phyloP scores from a whole-genome alignment of 1,140 invertebrate species.

The Drosophila obscura region DNA sequence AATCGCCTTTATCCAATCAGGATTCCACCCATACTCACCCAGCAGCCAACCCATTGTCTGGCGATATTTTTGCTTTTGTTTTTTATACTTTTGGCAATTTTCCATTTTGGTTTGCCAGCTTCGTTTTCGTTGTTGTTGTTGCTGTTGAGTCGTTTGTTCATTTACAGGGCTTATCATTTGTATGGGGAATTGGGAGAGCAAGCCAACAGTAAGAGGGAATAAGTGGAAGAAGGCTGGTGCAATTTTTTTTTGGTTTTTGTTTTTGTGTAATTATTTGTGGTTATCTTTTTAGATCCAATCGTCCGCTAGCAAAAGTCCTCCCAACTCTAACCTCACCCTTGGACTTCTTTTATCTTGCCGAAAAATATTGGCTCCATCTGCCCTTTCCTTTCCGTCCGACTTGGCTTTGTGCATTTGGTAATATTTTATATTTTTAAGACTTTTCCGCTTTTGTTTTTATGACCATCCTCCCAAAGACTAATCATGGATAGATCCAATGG shows the following conservation, averaged over 20 bases:
- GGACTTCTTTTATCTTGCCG: conserved; percentile 3
- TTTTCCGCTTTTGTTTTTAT: conserved; percentile 18
- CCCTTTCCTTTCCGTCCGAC: not conserved
- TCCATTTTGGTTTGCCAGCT: conserved; percentile 28
- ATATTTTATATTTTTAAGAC: conserved; percentile 22
- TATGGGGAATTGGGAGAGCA: not conserved
- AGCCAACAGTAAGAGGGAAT: not conserved
- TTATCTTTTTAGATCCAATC: conserved; percentile 1
- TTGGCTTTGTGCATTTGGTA: not conserved
- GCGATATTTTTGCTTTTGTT: conserved; percentile 8
- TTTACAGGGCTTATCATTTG: conserved; percentile 35
- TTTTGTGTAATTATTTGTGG: conserved; percentile 38
- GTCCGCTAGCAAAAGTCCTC: not conserved
- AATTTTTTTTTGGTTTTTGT: conserved; percentile 26
- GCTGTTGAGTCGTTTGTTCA: conserved; percentile 21
- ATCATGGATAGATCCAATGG: too few relatives aligned
- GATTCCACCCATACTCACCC: not conserved
- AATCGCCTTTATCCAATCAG: conserved; percentile 9
- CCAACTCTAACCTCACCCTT: too few relatives aligned
- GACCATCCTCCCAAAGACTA: not conserved
- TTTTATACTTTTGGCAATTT: conserved; percentile 14
- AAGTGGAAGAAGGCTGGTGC: conserved; percentile 1
- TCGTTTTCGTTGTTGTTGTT: not conserved
- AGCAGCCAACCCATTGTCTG: not conserved
- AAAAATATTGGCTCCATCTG: not conserved